Evolutionary conservation across 2,113 vertebrate genomes (phyloP).

Genomic region (Sprattus sprattus): DNA sequence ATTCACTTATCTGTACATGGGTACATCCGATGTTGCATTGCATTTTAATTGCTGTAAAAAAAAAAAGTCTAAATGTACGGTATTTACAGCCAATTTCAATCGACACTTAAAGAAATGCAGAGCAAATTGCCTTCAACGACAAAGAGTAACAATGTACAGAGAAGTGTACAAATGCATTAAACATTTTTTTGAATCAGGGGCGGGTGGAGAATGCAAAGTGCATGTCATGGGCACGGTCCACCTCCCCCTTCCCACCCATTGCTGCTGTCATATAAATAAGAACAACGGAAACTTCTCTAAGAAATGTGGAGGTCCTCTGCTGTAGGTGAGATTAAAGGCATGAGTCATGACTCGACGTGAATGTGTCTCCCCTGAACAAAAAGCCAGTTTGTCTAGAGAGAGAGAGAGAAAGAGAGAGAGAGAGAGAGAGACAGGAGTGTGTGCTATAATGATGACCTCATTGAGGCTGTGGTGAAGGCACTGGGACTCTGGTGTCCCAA

Average conservation of each 20-base stretch:
- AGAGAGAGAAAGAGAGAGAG: background rate
- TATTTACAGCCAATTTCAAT: constrained; percentile 58
- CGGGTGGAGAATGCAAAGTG: background rate
- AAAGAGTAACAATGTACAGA: constrained; percentile 51
- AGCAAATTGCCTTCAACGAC: constrained; percentile 61
- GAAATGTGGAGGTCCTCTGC: constrained; percentile 42
- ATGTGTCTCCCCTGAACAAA: constrained; percentile 49
- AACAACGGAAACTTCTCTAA: constrained; percentile 51
- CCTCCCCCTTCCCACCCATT: constrained; percentile 30
- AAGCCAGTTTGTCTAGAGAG: constrained; percentile 52
- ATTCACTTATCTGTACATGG: constrained; percentile 53
- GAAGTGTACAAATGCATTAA: constrained; percentile 62
- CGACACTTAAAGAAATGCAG: constrained; percentile 54
- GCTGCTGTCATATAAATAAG: constrained; percentile 70
- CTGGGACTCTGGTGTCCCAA: constrained; percentile 66
- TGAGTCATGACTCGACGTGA: background rate
- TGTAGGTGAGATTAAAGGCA: constrained; percentile 52
- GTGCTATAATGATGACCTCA: constrained; percentile 70
- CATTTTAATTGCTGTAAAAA: constrained; percentile 24
- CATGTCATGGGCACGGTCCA: background rate
- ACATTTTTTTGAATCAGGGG: constrained; percentile 32
- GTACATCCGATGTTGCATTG: constrained; percentile 39
- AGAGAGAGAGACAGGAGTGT: constrained; percentile 38
- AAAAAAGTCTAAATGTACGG: constrained; percentile 50
- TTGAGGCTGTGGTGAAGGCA: constrained; percentile 73